Evolutionary conservation across 2,797 vertebrate species (phyloP), one percentile per base, ranked within the genome.

Genomic region (Malacoctenus gilli): DNA sequence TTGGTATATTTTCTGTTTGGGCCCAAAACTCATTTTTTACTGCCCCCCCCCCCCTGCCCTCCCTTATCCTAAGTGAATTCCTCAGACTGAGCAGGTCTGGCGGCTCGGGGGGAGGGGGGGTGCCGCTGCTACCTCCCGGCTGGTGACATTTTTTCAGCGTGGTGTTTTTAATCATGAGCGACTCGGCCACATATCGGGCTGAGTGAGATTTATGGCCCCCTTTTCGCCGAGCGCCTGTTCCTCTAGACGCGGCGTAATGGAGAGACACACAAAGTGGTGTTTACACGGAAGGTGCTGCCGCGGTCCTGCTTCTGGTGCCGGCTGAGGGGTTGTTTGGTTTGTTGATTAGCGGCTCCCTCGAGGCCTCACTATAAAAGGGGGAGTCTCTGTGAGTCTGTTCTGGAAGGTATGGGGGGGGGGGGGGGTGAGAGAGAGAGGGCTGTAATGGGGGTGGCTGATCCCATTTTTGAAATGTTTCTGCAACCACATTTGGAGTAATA

Each of bases 331-430:
- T 87, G 82, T 89, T 89, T 89, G 75, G 50, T 81, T 89, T 83
- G 80, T 72, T 89, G 89, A 90, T 91, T 88, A 85, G 79, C 14
- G 47, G 22, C 44, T 82, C 85, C 74, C 67, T 4, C 30, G n/a
- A 68, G 73, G 48, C 36, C 53, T 32, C 19, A 16, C 20, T 18
- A 37, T 49, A 20, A 1, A 56, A 16, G 31, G 36, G 52, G 36
- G 52, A 36, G 50, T 66, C 40, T 75, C 39, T n/a, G 7, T 22
- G 49, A 58, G 59, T 72, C 68, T 58, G 52, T 54, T n/a, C n/a
- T n/a, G n/a, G n/a, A n/a, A n/a, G n/a, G n/a, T n/a, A n/a, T 63
- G 19, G 46, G 20, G 53, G 53, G 54, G 8, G 1, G 28, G n/a
- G n/a, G n/a, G n/a, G n/a, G n/a, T n/a, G 30, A 72, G 43, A 11